A percentile compares a stretch with the other conserved stretches of the same genome.
These are phyloP conservation scores for Hymenochirus boettgeri DNA, from an alignment of 2,113 vertebrate species.

Conservation along the genomic window DNA sequence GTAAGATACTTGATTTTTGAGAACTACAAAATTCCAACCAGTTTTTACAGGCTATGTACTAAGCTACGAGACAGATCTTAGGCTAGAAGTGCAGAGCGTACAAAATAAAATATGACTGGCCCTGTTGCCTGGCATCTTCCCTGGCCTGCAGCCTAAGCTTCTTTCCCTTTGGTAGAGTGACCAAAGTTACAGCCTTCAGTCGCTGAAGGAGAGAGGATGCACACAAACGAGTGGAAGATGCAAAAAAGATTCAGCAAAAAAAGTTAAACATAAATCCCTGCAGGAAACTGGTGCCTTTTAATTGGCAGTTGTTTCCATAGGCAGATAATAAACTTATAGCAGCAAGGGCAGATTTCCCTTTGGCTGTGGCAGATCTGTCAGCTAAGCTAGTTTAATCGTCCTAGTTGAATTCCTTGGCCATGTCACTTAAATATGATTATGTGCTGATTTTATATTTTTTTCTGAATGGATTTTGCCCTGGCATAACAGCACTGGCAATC, in stretches of 20 bases:
- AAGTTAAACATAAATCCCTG: conserved; percentile 34
- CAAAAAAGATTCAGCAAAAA: conserved; percentile 12
- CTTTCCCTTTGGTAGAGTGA: conserved; percentile 22
- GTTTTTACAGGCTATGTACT: conserved; percentile 18
- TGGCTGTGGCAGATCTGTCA: conserved; percentile 36
- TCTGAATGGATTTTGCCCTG: conserved; percentile 22
- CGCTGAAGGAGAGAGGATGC: conserved; percentile 17
- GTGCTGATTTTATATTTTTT: conserved; percentile 28
- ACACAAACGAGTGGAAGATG: background rate
- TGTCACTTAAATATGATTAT: conserved; percentile 32
- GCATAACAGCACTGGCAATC: conserved; percentile 17
- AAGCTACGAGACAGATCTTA: background rate
- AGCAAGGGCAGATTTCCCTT: conserved; percentile 33
- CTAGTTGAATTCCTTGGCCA: conserved; percentile 32
- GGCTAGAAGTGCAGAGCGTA: background rate
- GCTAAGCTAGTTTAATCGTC: conserved; percentile 30
- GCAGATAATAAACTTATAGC: conserved; percentile 20
- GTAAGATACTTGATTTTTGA: too few species aligned
- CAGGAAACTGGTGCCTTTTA: conserved; percentile 34
- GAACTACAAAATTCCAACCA: too few species aligned
- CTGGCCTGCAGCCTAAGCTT: conserved; percentile 13
- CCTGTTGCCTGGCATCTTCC: conserved; percentile 14
- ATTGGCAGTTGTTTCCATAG: conserved; percentile 28
- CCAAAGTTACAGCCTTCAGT: conserved; percentile 27
- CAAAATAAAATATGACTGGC: conserved; percentile 34